Percentiles rank a stretch among this genome's conserved stretches.
Evolutionary conservation across 1,140 invertebrate species (phyloP).

Genomic region (Orchesella cincta): DNA sequence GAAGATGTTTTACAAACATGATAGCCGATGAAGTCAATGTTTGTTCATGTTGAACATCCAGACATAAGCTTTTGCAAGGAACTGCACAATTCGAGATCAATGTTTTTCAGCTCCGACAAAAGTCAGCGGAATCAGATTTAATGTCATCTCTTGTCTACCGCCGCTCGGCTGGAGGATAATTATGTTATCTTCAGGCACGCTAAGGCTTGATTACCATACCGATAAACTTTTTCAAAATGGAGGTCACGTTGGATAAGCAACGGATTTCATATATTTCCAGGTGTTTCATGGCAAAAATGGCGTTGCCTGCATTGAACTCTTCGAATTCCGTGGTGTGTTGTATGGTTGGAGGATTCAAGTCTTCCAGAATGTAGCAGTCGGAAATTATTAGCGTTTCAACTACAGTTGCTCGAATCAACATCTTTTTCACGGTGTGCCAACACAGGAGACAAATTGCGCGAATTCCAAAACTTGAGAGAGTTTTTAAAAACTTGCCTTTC

Average conservation of each 20-base stretch:
- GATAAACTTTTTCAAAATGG: background rate
- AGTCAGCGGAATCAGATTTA: background rate
- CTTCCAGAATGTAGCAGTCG: background rate
- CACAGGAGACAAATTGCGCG: background rate
- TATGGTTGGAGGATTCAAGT: background rate
- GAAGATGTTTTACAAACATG: background rate
- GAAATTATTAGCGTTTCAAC: background rate
- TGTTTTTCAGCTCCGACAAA: background rate
- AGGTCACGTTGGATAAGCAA: background rate
- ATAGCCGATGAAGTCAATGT: background rate
- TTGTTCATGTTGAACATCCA: slow-evolving; percentile 15
- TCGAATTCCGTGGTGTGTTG: slow-evolving; percentile 17
- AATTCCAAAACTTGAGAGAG: background rate
- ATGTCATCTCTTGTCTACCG: background rate
- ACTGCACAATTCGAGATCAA: background rate
- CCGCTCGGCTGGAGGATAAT: background rate
- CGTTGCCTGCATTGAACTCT: background rate
- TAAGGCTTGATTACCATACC: background rate
- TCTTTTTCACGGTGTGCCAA: background rate
- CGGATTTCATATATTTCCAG: slow-evolving; percentile 5
- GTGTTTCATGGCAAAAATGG: background rate
- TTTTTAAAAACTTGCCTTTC: background rate
- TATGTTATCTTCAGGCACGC: background rate
- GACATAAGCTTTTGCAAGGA: background rate
- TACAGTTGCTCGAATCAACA: background rate